Base-by-base conservation (phyloP, 2,888 invertebrate genomes). In the Erebia aethiops region DNA sequence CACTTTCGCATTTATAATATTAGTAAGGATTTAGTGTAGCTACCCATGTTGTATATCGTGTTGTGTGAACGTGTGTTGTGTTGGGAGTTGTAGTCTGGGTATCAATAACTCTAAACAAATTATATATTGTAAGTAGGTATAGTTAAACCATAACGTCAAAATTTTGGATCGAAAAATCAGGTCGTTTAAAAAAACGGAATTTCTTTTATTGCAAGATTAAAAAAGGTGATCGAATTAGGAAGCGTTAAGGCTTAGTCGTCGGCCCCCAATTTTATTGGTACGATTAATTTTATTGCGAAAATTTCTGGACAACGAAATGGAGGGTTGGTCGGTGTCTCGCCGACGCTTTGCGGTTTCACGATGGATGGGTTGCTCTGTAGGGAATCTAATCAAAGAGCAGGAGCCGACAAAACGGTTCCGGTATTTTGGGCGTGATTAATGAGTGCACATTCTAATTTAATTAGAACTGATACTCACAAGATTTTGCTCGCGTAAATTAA, bases 201-300 rank as follows among this genome's bases (percentile, higher is more conserved):
- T 51, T 46, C 16, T 61, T 61, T 46, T 41, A 61, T 13, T 49
- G 9, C 16, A 54, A 62, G 46, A 8, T 26, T n/a, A 35, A 64
- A 54, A 63, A 52, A 54, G 26, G n/a, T 49, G 63, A n/a, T 51
- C 51, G 3, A 63, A 51, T 63, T 26, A 61, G 26, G 49, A 64
- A 62, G 49, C 21, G 49, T 64, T 52, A 14, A 41, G 35, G 21
- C 46, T 14, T 66, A 43, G 43, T 14, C 18, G 18, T 91, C 90
- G 84, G 81, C 83, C 87, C 85, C 86, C 85, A 88, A 92, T 92
- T 92, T 54, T 92, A 91, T 92, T 88, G 92, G 86, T 88, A 88
- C 91, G 90, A 92, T 93, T 93, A 92, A 92, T 92, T 92, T 92
- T 90, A 92, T 92, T 90, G 90, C 88, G 83, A 90, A 92, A 91